phyloP scores from a whole-genome alignment of 2,888 invertebrate species.

The Xylocampa areola region DNA sequence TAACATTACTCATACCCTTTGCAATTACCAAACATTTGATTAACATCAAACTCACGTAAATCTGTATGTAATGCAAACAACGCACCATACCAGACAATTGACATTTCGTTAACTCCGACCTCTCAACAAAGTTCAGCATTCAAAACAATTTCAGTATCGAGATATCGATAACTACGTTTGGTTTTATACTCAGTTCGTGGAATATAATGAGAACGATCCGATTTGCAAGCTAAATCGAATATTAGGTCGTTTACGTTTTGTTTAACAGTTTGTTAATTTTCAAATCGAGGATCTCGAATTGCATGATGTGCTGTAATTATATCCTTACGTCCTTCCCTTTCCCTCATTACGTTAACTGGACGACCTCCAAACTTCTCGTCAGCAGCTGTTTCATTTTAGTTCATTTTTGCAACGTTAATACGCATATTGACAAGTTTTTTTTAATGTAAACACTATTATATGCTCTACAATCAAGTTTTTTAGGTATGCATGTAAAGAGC shows the following conservation, averaged over 20 bases:
- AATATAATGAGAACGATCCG: slow-evolving; percentile 55
- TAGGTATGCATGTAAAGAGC: slow-evolving; percentile 8
- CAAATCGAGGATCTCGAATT: slow-evolving; percentile 52
- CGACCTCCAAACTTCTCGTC: slow-evolving; percentile 68
- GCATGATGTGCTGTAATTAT: slow-evolving; percentile 63
- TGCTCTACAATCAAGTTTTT: slow-evolving; percentile 32
- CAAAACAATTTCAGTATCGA: slow-evolving; percentile 62
- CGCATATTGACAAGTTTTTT: slow-evolving; percentile 36
- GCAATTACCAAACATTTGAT: slow-evolving; percentile 54
- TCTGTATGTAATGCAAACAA: slow-evolving; percentile 53
- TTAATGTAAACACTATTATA: slow-evolving; percentile 16
- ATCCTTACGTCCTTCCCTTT: slow-evolving; percentile 65
- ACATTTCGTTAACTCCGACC: slow-evolving; percentile 63
- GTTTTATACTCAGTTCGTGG: slow-evolving; percentile 69
- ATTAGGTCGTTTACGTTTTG: slow-evolving; percentile 39
- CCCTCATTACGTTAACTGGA: slow-evolving; percentile 64
- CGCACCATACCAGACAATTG: slow-evolving; percentile 61
- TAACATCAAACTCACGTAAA: slow-evolving; percentile 59
- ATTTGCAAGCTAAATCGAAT: slow-evolving; percentile 41
- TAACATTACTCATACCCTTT: slow-evolving; percentile 30
- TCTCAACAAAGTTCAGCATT: slow-evolving; percentile 68
- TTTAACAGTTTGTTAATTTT: slow-evolving; percentile 48
- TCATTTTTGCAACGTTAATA: slow-evolving; percentile 39
- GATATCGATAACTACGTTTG: slow-evolving; percentile 64
- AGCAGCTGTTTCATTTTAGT: slow-evolving; percentile 55